A percentile compares a stretch with the other conserved stretches of the same genome.
phyloP scores from a whole-genome alignment of 2,113 vertebrate genomes.

The Desmodus rotundus region DNA sequence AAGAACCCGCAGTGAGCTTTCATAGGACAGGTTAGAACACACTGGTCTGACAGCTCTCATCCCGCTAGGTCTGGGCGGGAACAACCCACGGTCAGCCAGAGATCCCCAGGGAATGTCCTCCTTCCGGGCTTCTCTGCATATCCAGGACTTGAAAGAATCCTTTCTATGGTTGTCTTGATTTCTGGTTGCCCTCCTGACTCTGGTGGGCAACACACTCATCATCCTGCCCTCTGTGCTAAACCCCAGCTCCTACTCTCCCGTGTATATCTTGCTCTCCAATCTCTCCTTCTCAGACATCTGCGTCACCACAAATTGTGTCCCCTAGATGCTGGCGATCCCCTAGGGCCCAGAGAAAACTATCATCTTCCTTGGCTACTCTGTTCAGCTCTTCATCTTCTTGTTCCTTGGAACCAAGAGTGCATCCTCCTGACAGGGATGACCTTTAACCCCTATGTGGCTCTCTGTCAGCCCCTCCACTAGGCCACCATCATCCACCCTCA shows the following conservation, averaged over 20 bases:
- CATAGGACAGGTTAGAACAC: too few species aligned
- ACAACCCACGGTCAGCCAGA: background rate
- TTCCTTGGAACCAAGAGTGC: constrained; percentile 9
- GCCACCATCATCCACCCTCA: too few species aligned
- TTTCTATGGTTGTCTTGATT: background rate
- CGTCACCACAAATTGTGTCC: constrained; percentile 29
- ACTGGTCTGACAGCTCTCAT: background rate
- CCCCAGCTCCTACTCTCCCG: constrained; percentile 14
- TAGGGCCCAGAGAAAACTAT: background rate
- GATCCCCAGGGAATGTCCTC: background rate
- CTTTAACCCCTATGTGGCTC: constrained; percentile 19
- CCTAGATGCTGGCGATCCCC: constrained; percentile 27
- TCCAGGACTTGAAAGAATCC: background rate
- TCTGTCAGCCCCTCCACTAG: constrained; percentile 37
- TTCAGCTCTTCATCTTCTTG: constrained; percentile 47
- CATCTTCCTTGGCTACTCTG: constrained; percentile 31
- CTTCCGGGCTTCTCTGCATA: constrained; percentile 47
- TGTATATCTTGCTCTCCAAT: constrained; percentile 54
- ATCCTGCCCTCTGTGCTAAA: constrained; percentile 10
- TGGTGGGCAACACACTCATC: constrained; percentile 38
- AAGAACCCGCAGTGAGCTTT: background rate
- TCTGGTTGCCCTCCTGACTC: constrained; percentile 32
- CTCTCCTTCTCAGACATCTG: constrained; percentile 43
- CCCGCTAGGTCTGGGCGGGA: background rate
- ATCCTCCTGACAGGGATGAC: constrained; percentile 35